Base-by-base conservation (phyloP, 2,888 invertebrate species). In the Agriopis leucophaearia region DNA sequence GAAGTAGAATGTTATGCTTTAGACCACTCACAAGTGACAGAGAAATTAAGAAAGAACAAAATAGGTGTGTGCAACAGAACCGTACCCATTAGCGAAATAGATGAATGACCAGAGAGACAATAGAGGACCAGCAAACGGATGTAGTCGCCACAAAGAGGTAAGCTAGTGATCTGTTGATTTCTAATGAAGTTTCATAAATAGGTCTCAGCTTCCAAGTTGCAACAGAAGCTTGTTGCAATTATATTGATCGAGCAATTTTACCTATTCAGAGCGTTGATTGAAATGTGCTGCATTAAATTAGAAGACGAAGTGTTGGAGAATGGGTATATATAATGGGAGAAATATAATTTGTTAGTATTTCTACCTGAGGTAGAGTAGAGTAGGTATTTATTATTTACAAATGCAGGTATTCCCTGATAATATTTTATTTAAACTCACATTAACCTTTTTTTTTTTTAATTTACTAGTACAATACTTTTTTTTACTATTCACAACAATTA, bases 41-140 rank as follows among this genome's bases (percentile, higher is more conserved):
- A 81, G 81, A 84, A 84, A 86, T 84, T 83, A 81, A 82, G 82
- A 83, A 79, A 78, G 82, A 83, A 79, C 78, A 80, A 75, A 76
- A 78, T 76, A 78, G 76, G 77, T 84, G 87, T 85, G 79, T 84
- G 84, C 86, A 87, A 84, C 64, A 69, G 64, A 70, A 73, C 76
- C 74, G 55, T 59, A 62, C 45, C 52, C 64, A 60, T 64, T 62
- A 62, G 65, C 59, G 47, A 69, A 69, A 66, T 64, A 69, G 51
- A 73, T 63, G 69, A 70, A 71, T 71, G 69, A 45, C 38, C 51
- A 45, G 35, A 60, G 64, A 70, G 63, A 73, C 71, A 70, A 73
- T 63, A 64, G 64, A 44, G 44, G 65, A 56, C 65, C 64, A 44
- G 57, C 63, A 52, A 38, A 45, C 66, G 70, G 66, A 71, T 66